A percentile compares a stretch with the other conserved stretches of the same genome.
Evolutionary conservation across 2,113 vertebrate genomes (phyloP).

Genomic region (Galbula dea): DNA sequence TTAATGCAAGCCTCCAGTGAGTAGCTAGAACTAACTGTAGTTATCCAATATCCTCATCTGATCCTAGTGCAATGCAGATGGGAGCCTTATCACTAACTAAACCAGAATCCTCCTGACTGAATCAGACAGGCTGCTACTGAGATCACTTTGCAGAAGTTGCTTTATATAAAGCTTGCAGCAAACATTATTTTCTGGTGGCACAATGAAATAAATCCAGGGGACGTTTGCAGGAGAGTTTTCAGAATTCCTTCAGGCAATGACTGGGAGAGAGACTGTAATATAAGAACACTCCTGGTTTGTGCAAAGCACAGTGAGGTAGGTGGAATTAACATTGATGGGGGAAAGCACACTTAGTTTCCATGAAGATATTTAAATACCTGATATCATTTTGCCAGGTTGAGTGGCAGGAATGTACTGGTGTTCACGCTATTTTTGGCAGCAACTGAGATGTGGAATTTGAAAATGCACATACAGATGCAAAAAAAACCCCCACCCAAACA

Average conservation of each 20-base stretch:
- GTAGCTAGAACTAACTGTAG: background rate
- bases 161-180: slow-evolving; percentile 23
- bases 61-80: slow-evolving; percentile 2
- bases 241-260: slow-evolving; percentile 41
- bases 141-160: slow-evolving; percentile 10
- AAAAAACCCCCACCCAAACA: too few species aligned
- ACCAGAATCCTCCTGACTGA: background rate
- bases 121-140: background rate
- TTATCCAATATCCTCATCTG: background rate
- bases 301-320: background rate
- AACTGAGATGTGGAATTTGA: background rate
- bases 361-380: background rate
- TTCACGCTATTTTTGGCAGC: background rate
- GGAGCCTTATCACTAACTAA: background rate
- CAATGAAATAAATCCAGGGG: slow-evolving; percentile 37
- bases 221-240: slow-evolving; percentile 19
- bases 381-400: background rate
- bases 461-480: background rate
- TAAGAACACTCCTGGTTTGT: background rate
- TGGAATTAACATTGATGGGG: background rate
- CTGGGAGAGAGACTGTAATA: background rate
- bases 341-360: background rate
- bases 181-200: slow-evolving; percentile 18
- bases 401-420: background rate
- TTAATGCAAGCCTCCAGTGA: background rate